Base-by-base conservation (phyloP, 1,140 invertebrate species). In the Muscidifurax raptorellus region DNA sequence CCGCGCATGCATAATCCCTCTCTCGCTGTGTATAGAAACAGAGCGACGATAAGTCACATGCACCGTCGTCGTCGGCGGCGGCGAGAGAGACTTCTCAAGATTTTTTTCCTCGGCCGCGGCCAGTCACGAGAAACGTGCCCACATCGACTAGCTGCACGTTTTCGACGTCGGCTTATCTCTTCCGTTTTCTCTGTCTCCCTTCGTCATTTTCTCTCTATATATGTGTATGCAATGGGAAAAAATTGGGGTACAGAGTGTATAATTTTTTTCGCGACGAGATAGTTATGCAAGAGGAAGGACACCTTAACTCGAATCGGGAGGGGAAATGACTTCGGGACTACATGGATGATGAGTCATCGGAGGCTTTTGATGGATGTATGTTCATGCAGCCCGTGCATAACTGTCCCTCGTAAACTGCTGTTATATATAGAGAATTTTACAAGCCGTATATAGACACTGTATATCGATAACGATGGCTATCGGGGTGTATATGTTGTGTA, bases 111-210 rank as follows among this genome's bases (percentile, higher is more conserved):
- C 32, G 7, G 7, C 2, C 7, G 22, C 71, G 18, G 22, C 40
- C 44, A 74, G 80, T 75, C 80, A 82, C 71, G 71, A 82, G 25
- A 82, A 75, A 82, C 80, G 80, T 82, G 80, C 72, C 47, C 80
- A 13, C 5, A 15, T 64, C 28, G 32, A 30, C 10, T 13, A 15
- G 67, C 64, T 80, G 77, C 78, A 80, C 67, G 66, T 81, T 72
- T 27, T 25, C 59, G 28, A 82, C 47, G 52, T 75, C 32, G 71
- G 7, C 67, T 59, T 81, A 81, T 74, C 69, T 81, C 80, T 18
- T 47, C 12, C 69, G 27, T 74, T 18, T 18, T 5, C 36, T 80
- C 72, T 81, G 47, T 52, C 4, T 52, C 32, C 59, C 40, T 59
- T 13, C 25, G n/a, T 13, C 10, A 13, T 25, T 72, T 32, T 44